A percentile compares a stretch with the other conserved stretches of the same genome.
Evolutionary conservation across 2,797 vertebrate genomes (phyloP).

Genomic region (Lemur catta): DNA sequence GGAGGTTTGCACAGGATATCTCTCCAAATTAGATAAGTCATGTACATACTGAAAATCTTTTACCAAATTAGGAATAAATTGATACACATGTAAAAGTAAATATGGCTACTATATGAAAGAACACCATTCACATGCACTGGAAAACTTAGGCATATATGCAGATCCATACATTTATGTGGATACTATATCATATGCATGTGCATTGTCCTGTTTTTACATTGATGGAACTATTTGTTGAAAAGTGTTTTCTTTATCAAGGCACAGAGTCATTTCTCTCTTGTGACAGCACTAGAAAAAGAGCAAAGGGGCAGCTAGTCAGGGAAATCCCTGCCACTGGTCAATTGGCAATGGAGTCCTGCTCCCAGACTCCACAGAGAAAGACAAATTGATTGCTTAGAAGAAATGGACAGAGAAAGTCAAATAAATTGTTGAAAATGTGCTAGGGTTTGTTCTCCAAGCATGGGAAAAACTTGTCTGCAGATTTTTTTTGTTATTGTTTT

Average conservation of each 20-base stretch:
- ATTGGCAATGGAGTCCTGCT: slow-evolving; percentile 75
- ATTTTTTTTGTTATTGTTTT: neutral
- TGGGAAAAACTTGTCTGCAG: neutral
- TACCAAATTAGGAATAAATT: neutral
- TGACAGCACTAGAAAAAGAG: slow-evolving; percentile 71
- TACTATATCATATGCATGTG: neutral
- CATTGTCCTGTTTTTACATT: neutral
- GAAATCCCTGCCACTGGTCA: slow-evolving; percentile 82
- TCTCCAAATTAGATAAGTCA: neutral
- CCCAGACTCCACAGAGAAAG: slow-evolving; percentile 77
- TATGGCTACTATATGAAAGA: neutral
- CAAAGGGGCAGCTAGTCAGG: slow-evolving; percentile 68
- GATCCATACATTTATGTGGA: neutral
- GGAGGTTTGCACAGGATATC: neutral
- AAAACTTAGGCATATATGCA: neutral
- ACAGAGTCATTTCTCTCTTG: slow-evolving; percentile 71
- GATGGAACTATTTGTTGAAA: slow-evolving; percentile 48
- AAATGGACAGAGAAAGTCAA: slow-evolving; percentile 85
- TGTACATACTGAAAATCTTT: neutral
- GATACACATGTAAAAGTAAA: neutral
- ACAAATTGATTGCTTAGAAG: slow-evolving; percentile 81
- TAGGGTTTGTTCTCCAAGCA: slow-evolving; percentile 37
- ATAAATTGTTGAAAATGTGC: slow-evolving; percentile 60
- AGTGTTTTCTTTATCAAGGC: slow-evolving; percentile 40
- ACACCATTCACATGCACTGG: neutral